Evolutionary conservation across 35 echinoderm and acorn worm genomes (phyloP).

Genomic region (Heliocidaris tuberculata): DNA sequence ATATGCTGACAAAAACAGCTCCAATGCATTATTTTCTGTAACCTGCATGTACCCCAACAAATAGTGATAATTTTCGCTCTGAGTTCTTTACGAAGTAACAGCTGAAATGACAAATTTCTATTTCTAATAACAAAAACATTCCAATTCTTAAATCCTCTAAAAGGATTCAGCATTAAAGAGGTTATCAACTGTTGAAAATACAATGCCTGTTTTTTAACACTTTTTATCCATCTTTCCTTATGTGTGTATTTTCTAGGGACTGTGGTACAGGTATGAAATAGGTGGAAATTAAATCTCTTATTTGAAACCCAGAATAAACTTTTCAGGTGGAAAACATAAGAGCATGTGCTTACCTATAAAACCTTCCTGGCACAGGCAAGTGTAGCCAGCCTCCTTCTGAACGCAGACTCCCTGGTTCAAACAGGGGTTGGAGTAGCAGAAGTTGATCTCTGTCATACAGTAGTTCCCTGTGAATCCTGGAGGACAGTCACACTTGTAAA

Average conservation of each 20-base stretch:
- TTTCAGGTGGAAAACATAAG: neutral
- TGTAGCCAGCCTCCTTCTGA: constrained; percentile 84
- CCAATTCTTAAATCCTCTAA: neutral
- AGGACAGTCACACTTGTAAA: constrained; percentile 95
- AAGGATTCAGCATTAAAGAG: too few relatives aligned
- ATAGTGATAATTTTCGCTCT: neutral
- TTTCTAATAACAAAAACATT: neutral
- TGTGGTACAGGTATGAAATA: neutral
- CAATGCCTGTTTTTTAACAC: neutral
- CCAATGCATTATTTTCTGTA: neutral
- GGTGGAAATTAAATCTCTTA: neutral
- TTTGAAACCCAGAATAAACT: neutral
- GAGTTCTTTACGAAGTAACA: neutral
- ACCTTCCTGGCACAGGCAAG: constrained; percentile 77
- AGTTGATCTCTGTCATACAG: constrained; percentile 96
- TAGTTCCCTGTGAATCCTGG: constrained; percentile 95
- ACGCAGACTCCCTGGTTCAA: constrained; percentile 78
- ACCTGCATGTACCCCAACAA: neutral
- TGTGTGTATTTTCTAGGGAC: neutral
- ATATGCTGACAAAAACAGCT: neutral
- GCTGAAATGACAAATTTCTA: neutral
- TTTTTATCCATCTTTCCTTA: neutral
- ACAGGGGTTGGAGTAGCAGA: constrained; percentile 96
- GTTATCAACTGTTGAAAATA: too few relatives aligned
- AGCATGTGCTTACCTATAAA: constrained; percentile 79